These are phyloP conservation scores for Cisticola juncidis DNA, from an alignment of 2,113 vertebrate genomes.

Conservation along the genomic window DNA sequence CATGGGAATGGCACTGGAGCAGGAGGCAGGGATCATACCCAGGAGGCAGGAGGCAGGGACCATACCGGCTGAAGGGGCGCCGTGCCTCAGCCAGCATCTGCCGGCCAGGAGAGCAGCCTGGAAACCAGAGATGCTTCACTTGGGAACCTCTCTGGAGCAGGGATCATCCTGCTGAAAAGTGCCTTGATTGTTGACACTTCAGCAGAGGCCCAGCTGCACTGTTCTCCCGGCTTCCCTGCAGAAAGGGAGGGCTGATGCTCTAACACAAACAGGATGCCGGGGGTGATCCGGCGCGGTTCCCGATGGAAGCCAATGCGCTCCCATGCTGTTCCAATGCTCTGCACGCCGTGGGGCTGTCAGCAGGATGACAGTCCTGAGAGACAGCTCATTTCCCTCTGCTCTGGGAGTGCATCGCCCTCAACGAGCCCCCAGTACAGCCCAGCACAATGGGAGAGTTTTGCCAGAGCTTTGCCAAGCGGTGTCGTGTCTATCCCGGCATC, in stretches of 20 bases:
- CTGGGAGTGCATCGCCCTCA: not conserved
- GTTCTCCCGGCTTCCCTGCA: not conserved
- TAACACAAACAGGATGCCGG: slow-evolving; percentile 9
- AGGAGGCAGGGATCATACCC: not conserved
- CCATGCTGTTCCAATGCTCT: not conserved
- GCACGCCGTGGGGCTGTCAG: not conserved
- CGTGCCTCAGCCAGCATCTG: not conserved
- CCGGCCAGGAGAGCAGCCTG: not conserved
- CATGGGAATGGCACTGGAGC: not conserved
- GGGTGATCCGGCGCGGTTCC: not conserved
- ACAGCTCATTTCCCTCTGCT: not conserved
- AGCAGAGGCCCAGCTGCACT: not conserved
- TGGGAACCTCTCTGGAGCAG: not conserved
- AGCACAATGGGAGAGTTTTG: not conserved
- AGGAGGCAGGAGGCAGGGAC: not conserved
- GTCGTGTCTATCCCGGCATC: accelerated
- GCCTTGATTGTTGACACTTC: not conserved
- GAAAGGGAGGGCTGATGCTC: not conserved
- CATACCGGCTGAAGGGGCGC: not conserved
- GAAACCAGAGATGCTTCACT: not conserved
- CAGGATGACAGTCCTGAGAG: not conserved
- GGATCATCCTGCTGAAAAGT: not conserved
- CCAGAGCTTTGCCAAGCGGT: not conserved
- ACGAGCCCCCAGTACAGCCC: not conserved
- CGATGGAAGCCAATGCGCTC: not conserved